Percentiles rank a stretch among this genome's conserved stretches.
Evolutionary conservation across 2,888 invertebrate species (phyloP).

Genomic region (Orgyia antiqua): DNA sequence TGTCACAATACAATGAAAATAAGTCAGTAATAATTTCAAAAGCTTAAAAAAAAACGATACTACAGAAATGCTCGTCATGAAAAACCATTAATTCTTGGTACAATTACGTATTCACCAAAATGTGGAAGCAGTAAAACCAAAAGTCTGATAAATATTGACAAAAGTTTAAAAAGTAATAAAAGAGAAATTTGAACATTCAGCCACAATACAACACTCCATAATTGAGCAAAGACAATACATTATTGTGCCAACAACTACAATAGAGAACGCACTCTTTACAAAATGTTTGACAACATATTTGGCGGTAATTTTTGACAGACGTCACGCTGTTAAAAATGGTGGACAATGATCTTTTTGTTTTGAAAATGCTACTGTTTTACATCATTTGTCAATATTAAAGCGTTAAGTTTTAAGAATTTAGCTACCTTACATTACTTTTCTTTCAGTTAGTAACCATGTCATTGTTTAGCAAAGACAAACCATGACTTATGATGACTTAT

Average conservation of each 20-base stretch:
- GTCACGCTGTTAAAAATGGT: conserved; percentile 53
- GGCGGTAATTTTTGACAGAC: conserved; percentile 59
- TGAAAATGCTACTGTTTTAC: conserved; percentile 50
- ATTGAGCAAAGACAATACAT: conserved; percentile 69
- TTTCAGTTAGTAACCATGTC: conserved; percentile 1
- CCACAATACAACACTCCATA: conserved; percentile 61
- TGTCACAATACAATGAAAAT: too few relatives aligned
- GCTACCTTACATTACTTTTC: conserved; percentile 8
- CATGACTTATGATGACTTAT: too few relatives aligned
- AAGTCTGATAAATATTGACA: conserved; percentile 27
- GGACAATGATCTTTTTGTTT: conserved; percentile 32
- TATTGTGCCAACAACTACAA: conserved; percentile 50
- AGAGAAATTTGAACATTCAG: conserved; percentile 57
- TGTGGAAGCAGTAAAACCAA: conserved; percentile 63
- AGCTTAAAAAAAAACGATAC: too few relatives aligned
- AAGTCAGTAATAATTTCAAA: too few relatives aligned
- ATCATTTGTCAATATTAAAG: conserved; percentile 59
- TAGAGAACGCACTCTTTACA: conserved; percentile 36
- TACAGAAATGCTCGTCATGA: too few relatives aligned
- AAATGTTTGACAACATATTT: conserved; percentile 42
- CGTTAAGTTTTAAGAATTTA: conserved; percentile 32
- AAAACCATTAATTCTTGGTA: conserved; percentile 31
- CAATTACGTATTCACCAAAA: conserved; percentile 46
- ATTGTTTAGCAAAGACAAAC: conserved; percentile 8
- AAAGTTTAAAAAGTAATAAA: conserved; percentile 35